Evolutionary conservation across 2,888 invertebrate species (phyloP).

Genomic region (Merodon equestris): DNA sequence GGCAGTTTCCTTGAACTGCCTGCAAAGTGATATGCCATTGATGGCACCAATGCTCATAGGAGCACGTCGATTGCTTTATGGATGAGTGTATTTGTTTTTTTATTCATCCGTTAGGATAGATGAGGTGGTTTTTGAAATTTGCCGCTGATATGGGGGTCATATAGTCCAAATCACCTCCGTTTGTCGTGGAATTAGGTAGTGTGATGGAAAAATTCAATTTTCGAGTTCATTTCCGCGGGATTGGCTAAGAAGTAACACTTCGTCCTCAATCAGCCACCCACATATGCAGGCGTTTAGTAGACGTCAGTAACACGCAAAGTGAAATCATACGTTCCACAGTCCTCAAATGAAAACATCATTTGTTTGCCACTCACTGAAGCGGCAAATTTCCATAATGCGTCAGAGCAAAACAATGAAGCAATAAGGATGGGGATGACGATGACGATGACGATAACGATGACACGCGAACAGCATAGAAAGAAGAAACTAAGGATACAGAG

Average conservation of each 20-base stretch:
- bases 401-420: constrained; percentile 61
- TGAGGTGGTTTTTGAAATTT: constrained; percentile 10
- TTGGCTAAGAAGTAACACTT: constrained; percentile 31
- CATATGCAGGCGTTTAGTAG: constrained; percentile 37
- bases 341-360: constrained; percentile 66
- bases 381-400: constrained; percentile 64
- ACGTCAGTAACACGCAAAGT: constrained; percentile 39
- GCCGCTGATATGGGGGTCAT: too few species aligned
- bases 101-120: constrained; percentile 26
- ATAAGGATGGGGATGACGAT: constrained; percentile 37
- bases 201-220: constrained; percentile 58
- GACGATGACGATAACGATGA: not conserved
- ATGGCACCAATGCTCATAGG: constrained; percentile 25
- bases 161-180: constrained; percentile 9
- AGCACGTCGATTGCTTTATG: constrained; percentile 41
- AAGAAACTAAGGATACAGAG: not conserved
- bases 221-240: constrained; percentile 65
- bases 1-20: constrained; percentile 56
- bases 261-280: not conserved
- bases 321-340: constrained; percentile 36
- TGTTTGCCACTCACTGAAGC: constrained; percentile 62
- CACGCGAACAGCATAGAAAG: not conserved
- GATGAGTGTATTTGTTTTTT: constrained; percentile 26
- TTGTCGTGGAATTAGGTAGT: too few species aligned
- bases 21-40: constrained; percentile 39